Evolutionary conservation across 2,113 vertebrate genomes (phyloP).

Genomic region (Aspiorhynchus laticeps): DNA sequence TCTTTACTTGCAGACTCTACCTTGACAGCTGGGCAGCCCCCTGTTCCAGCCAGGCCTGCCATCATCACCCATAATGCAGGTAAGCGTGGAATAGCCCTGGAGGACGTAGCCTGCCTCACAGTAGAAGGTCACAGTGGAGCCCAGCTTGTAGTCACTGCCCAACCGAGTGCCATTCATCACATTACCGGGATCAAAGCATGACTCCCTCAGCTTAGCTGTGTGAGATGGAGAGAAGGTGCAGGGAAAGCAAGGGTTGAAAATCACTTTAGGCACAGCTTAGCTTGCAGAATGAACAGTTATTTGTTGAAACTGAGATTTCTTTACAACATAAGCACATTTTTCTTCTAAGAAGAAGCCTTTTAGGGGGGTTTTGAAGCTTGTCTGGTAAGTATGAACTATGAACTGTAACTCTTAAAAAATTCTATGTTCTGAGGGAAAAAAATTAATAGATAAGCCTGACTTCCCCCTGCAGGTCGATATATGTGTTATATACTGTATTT

Average conservation of each 20-base stretch:
- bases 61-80: slow-evolving; percentile 97
- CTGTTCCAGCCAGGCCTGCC: slow-evolving; percentile 97
- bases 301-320: background rate
- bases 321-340: slow-evolving; percentile 5
- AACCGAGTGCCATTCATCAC: slow-evolving; percentile 97
- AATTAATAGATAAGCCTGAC: background rate
- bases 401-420: background rate
- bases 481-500: background rate
- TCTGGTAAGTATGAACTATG: background rate
- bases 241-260: slow-evolving; percentile 32
- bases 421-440: background rate
- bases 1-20: slow-evolving; percentile 68
- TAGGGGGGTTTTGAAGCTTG: background rate
- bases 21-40: slow-evolving; percentile 93
- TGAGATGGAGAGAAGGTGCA: slow-evolving; percentile 51
- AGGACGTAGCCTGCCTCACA: slow-evolving; percentile 97
- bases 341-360: background rate
- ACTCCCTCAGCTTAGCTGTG: slow-evolving; percentile 94
- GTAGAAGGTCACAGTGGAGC: slow-evolving; percentile 97
- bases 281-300: background rate
- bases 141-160: slow-evolving; percentile 96
- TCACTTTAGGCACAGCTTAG: background rate
- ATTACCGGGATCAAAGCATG: slow-evolving; percentile 96
- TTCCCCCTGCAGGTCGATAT: background rate
- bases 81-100: slow-evolving; percentile 96